These are phyloP conservation scores for Atherinomorus stipes DNA, from an alignment of 2,113 vertebrate species.

Conservation along the genomic window DNA sequence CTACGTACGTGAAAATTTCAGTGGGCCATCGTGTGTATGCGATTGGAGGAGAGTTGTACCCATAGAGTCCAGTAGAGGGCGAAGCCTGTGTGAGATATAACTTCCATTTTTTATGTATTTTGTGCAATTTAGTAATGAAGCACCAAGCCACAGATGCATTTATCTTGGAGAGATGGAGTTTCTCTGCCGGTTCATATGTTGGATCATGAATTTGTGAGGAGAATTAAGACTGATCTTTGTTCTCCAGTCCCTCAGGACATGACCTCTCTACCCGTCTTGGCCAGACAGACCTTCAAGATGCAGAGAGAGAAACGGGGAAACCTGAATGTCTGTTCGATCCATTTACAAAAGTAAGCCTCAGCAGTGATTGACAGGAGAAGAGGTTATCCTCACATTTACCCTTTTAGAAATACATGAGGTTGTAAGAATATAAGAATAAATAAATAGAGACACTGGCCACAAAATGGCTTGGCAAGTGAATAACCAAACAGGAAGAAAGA, in stretches of 20 bases:
- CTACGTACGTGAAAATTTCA: too few relatives aligned
- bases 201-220: constrained; percentile 47
- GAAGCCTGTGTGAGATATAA: too few relatives aligned
- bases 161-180: constrained; percentile 20
- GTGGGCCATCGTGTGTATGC: too few relatives aligned
- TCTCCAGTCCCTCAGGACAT: constrained; percentile 55
- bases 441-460: constrained; percentile 31
- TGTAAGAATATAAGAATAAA: constrained; percentile 20
- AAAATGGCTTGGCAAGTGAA: constrained; percentile 58
- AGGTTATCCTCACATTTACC: constrained; percentile 59
- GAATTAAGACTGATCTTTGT: constrained; percentile 56
- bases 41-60: too few relatives aligned
- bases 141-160: constrained; percentile 2
- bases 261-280: constrained; percentile 57
- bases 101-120: constrained; percentile 27
- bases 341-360: constrained; percentile 33
- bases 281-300: constrained; percentile 62
- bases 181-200: constrained; percentile 31
- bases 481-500: constrained; percentile 45
- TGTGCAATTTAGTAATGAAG: constrained; percentile 36
- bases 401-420: constrained; percentile 72
- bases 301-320: constrained; percentile 34
- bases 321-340: constrained; percentile 45
- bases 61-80: too few relatives aligned
- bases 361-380: constrained; percentile 65